These are phyloP conservation scores for Stenurella melanura DNA, from an alignment of 2,888 invertebrate species.

Conservation along the genomic window DNA sequence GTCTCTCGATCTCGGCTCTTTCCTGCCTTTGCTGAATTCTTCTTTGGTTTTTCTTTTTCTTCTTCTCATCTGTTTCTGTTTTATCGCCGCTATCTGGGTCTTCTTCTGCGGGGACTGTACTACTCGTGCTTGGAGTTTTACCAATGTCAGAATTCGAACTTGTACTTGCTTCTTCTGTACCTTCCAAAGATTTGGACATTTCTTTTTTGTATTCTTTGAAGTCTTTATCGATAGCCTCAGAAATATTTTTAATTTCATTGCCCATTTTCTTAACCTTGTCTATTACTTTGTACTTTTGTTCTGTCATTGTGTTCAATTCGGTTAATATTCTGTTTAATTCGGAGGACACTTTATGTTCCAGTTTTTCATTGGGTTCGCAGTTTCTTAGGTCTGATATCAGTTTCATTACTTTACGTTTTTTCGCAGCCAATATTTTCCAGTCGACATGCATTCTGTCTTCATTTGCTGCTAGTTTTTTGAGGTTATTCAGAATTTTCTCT, in stretches of 20 bases:
- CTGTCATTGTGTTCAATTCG: slow-evolving; percentile 61
- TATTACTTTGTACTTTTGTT: slow-evolving; percentile 61
- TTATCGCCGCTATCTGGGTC: not conserved
- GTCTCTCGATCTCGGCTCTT: slow-evolving; percentile 61
- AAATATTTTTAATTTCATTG: slow-evolving; percentile 59
- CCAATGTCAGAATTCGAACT: slow-evolving; percentile 28
- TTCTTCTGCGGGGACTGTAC: not conserved
- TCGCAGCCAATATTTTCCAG: slow-evolving; percentile 62
- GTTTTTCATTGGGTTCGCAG: slow-evolving; percentile 52
- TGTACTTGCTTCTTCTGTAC: slow-evolving; percentile 20
- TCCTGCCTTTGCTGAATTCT: slow-evolving; percentile 67
- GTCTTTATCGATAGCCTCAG: slow-evolving; percentile 59
- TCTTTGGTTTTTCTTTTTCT: slow-evolving; percentile 66
- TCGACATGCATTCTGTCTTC: slow-evolving; percentile 63
- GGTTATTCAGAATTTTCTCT: slow-evolving; percentile 60
- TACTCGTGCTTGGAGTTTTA: slow-evolving; percentile 17
- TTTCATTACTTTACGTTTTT: slow-evolving; percentile 64
- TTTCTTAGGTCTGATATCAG: slow-evolving; percentile 56
- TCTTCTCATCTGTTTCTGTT: slow-evolving; percentile 49
- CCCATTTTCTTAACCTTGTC: slow-evolving; percentile 61
- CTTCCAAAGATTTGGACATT: slow-evolving; percentile 39
- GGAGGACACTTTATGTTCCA: slow-evolving; percentile 57
- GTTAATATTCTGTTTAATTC: slow-evolving; percentile 60
- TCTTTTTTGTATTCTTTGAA: slow-evolving; percentile 49
- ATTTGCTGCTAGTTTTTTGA: slow-evolving; percentile 61